Evolutionary conservation across 2,797 vertebrate genomes (phyloP), one percentile per base, ranked within the genome.

Genomic region (Acanthiza pusilla): DNA sequence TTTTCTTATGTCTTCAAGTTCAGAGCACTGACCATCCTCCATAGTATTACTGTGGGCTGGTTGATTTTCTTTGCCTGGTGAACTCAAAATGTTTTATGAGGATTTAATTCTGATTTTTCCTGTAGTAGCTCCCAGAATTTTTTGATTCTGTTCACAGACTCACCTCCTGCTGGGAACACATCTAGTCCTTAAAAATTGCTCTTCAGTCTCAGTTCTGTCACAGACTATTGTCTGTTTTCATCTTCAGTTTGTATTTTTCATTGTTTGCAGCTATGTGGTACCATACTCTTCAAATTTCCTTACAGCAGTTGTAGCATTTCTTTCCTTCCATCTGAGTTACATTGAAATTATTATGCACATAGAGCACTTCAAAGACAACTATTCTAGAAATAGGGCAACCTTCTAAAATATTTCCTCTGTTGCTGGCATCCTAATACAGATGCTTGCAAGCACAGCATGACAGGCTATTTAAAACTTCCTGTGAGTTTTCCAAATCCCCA

Each of bases 1-100:
- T 91, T 96, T 93, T 89, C 80, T 87, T 68, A 78, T 34, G 71
- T 80, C 90, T 96, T 61, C 74, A 87, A 79, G 86, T 73, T 94
- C 92, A 95, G 92, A 95, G 90, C 27, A 38, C 81, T 87, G 81
- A 77, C 74, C 71, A 61, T 81, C 54, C 85, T 94, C 93, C 76
- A 32, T 22, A 85, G 63, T 70, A 71, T 94, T 89, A 55, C 20
- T 54, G 34, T 61, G 32, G n/a, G 89, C 42, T 63, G 18, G 77
- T 25, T 90, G 67, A 47, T 93, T 85, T 90, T 85, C 67, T 89
- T 91, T 83, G 63, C 81, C 82, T 91, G 36, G 40, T 77, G 81
- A 81, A 68, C 51, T 82, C 77, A 76, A 82, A 88, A 87, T 65
- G 21, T 87, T 89, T 93, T 67, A 74, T 16, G 45, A 85, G 60